Evolutionary conservation across 2,113 vertebrate species (phyloP).

Genomic region (Heterocephalus glaber): DNA sequence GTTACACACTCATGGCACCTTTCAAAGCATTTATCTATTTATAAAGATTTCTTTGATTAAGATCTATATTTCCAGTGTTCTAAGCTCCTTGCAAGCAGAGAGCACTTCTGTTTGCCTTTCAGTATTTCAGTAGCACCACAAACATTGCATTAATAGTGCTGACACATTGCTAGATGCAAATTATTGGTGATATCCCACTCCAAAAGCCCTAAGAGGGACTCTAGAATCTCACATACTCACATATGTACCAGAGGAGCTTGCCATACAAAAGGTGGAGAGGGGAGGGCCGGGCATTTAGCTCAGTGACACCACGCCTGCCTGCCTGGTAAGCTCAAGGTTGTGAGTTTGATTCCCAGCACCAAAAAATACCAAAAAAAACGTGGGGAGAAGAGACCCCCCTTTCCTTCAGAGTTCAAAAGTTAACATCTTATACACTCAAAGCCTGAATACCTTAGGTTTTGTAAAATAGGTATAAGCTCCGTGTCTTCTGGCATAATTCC

Average conservation of each 20-base stretch:
- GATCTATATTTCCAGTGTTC: neutral
- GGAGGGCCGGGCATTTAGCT: neutral
- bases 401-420: neutral
- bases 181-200: neutral
- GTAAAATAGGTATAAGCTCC: neutral
- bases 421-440: neutral
- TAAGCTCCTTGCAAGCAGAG: neutral
- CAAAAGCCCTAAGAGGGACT: neutral
- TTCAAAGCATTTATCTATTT: neutral
- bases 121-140: neutral
- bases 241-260: neutral
- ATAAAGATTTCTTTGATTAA: neutral
- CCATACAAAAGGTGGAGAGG: fast-evolving
- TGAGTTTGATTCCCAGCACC: too few relatives aligned
- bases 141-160: neutral
- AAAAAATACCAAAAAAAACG: fast-evolving
- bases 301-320: too few relatives aligned
- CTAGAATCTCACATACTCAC: neutral
- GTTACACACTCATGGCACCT: neutral
- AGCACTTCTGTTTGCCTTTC: neutral
- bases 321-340: too few relatives aligned
- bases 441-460: neutral
- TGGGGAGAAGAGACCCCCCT: neutral
- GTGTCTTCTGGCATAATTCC: neutral
- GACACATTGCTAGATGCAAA: neutral